A percentile compares a stretch with the other conserved stretches of the same genome.
These are phyloP conservation scores for Molanna angustata DNA, from an alignment of 2,888 invertebrate genomes.

Conservation along the genomic window DNA sequence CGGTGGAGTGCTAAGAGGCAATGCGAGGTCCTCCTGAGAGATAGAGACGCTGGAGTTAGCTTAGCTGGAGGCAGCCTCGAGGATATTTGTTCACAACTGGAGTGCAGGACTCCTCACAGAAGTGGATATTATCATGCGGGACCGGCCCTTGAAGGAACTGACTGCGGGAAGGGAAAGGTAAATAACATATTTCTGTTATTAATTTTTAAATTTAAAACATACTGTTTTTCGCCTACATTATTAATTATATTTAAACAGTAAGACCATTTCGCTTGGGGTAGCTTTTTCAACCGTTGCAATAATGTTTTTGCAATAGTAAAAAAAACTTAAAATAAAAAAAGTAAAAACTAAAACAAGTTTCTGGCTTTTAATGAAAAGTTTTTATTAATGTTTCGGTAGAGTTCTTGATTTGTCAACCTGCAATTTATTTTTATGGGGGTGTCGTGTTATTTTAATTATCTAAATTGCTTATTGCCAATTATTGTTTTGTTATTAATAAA, in stretches of 20 bases:
- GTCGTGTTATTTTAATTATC: too few relatives aligned
- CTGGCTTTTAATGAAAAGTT: too few relatives aligned
- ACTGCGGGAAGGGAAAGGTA: constrained; percentile 65
- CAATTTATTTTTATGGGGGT: too few relatives aligned
- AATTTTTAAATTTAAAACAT: not conserved
- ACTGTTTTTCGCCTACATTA: too few relatives aligned
- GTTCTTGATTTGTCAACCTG: too few relatives aligned
- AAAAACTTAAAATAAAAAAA: too few relatives aligned
- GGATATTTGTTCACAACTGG: constrained; percentile 62
- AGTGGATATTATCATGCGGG: constrained; percentile 75
- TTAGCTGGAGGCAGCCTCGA: constrained; percentile 43
- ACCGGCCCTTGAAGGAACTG: constrained; percentile 79
- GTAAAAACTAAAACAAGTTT: too few relatives aligned
- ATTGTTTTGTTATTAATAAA: too few relatives aligned
- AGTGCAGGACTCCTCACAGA: constrained; percentile 69
- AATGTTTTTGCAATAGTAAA: too few relatives aligned
- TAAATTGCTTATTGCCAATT: too few relatives aligned
- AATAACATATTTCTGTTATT: constrained; percentile 34
- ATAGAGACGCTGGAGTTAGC: constrained; percentile 61
- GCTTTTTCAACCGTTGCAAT: not conserved
- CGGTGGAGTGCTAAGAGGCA: constrained; percentile 72
- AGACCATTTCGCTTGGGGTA: not conserved
- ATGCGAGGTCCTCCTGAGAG: constrained; percentile 68
- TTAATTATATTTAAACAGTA: too few relatives aligned
- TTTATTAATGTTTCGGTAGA: too few relatives aligned